Base-by-base conservation (phyloP, 2,888 invertebrate species). In the Micropterix aruncella region DNA sequence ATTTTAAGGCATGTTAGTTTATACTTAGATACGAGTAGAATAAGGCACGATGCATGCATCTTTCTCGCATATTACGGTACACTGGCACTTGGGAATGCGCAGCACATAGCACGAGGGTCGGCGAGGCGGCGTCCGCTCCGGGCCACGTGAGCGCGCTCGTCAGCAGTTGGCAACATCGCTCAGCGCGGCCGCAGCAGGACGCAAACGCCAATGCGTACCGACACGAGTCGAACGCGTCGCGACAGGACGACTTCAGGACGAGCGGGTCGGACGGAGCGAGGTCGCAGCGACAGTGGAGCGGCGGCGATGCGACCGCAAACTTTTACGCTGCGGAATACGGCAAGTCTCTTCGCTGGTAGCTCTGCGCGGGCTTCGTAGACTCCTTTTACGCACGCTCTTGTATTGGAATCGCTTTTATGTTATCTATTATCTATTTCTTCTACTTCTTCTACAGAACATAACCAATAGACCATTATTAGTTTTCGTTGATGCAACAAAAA, bases 241-340 rank as follows among this genome's bases (percentile, higher is more conserved):
- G 14, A 5, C 9, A 4, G 9, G 5, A 15, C 38, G 54, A 48
- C 38, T 61, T 60, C 47, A 54, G 58, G 38, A 62, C 61, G 49
- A 47, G 51, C 16, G 43, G 37, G 3, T 55, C 48, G n/a, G 14
- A 38, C 38, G 36, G 36, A 7, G 40, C 4, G 3, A 3, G 19
- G 19, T 36, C 18, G 27, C 51, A 37, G 3, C 51, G 50, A 16
- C 52, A 52, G 45, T 63, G 62, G 58, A 63, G 63, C 50, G 58
- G 52, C 38, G 60, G 60, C 41, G 66, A 65, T 48, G 62, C 57
- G 4, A 59, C 66, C 0, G 62, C 69, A 12, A 66, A 67, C 46
- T 66, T 67, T 55, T 70, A 70, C 52, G 56, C 65, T 2, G 59
- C 67, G 19, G 70, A 70, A 44, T 60, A 63, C 46, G 70, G 70